Conservation (phyloP, 1,140 invertebrate species). For the Nomia melanderi region DNA sequence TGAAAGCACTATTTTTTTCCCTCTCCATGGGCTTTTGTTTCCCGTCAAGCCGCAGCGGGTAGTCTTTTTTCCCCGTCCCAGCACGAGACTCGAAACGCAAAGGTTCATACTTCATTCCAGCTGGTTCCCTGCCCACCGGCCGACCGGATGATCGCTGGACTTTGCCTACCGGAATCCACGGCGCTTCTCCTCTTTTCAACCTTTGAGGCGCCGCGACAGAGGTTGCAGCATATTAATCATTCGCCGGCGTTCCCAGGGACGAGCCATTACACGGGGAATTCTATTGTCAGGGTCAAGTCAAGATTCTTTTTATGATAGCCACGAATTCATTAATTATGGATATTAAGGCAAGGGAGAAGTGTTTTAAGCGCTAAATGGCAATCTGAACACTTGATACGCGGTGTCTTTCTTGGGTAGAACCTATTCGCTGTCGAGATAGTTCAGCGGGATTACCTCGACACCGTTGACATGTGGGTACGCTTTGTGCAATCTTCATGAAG, state of each 20-base stretch:
- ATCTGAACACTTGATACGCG: not conserved
- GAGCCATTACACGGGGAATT: constrained; percentile 16
- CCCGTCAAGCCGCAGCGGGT: constrained; percentile 20
- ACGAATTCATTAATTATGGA: constrained; percentile 27
- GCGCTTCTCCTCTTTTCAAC: constrained; percentile 21
- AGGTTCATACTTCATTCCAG: constrained; percentile 27
- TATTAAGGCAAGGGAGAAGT: not conserved
- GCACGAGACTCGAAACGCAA: constrained; percentile 26
- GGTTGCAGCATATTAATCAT: constrained; percentile 48
- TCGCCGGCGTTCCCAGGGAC: constrained; percentile 2
- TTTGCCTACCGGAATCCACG: constrained; percentile 45
- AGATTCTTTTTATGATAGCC: constrained; percentile 1
- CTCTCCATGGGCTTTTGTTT: constrained; percentile 48
- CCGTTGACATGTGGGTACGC: not conserved
- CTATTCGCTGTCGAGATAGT: not conserved
- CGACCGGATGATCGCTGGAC: constrained; percentile 40
- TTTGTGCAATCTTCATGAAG: not conserved
- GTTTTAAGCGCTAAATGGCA: not conserved
- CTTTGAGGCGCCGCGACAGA: constrained; percentile 40
- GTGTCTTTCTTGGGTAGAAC: not conserved
- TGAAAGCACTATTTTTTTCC: constrained; percentile 49
- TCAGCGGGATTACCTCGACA: not conserved
- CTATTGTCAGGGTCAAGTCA: constrained; percentile 43
- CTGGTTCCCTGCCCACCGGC: not conserved
- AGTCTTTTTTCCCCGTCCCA: not conserved